phyloP scores from a whole-genome alignment of 2,113 vertebrate species.

The Scomber colias region DNA sequence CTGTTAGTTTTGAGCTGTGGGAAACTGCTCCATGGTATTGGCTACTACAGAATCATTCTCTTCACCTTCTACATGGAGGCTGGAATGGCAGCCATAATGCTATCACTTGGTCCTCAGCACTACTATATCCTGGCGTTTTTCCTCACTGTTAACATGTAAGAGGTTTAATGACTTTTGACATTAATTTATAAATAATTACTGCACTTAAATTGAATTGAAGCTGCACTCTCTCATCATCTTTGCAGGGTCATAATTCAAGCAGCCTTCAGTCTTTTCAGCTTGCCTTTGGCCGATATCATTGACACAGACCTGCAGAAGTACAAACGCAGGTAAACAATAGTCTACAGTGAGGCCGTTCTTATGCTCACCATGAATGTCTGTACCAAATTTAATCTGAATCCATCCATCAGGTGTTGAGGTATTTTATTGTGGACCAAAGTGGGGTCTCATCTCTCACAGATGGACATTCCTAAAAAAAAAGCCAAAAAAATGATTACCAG shows the following conservation, averaged over 20 bases:
- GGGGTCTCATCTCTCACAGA: too few relatives aligned
- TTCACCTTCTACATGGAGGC: constrained; percentile 90
- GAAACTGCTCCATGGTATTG: constrained; percentile 82
- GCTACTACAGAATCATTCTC: constrained; percentile 93
- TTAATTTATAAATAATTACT: neutral
- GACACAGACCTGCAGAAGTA: constrained; percentile 89
- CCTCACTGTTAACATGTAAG: constrained; percentile 91
- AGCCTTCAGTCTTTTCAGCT: constrained; percentile 90
- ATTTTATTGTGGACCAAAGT: too few relatives aligned
- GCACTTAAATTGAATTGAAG: neutral
- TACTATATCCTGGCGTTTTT: constrained; percentile 89
- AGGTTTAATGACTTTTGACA: neutral
- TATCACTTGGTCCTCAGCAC: constrained; percentile 86
- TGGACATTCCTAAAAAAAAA: too few relatives aligned
- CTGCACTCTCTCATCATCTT: neutral
- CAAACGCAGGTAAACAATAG: constrained; percentile 85
- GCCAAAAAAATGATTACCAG: neutral
- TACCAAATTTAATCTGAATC: too few relatives aligned
- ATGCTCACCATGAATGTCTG: too few relatives aligned
- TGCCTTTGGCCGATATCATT: constrained; percentile 92
- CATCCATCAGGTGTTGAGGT: too few relatives aligned
- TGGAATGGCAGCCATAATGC: constrained; percentile 84
- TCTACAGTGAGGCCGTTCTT: too few relatives aligned
- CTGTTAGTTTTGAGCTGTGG: constrained; percentile 89
- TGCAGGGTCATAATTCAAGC: constrained; percentile 89